Conservation (phyloP, 2,113 vertebrate genomes). For the Dicrurus megarhynchus region DNA sequence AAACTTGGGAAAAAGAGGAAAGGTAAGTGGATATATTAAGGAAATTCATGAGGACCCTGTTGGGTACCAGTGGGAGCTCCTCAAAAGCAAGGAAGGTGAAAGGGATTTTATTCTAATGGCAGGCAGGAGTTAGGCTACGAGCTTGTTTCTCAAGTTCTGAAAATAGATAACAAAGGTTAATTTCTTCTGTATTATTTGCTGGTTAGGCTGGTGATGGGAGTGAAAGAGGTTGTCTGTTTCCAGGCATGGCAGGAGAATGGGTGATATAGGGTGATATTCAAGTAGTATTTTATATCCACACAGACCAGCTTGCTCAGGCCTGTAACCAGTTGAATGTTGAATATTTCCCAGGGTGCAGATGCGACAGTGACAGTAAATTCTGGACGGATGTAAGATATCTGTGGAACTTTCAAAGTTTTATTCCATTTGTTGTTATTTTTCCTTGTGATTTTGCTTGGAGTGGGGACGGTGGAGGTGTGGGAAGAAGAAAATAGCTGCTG, state of each 20-base stretch:
- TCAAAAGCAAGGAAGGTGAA: not conserved
- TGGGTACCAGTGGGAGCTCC: not conserved
- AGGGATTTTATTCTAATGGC: not conserved
- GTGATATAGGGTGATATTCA: not conserved
- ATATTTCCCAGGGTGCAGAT: not conserved
- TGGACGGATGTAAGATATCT: not conserved
- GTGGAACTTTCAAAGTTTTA: not conserved
- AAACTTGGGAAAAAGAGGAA: slow-evolving; percentile 76
- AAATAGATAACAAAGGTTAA: not conserved
- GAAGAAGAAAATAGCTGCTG: not conserved
- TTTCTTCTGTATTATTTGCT: not conserved
- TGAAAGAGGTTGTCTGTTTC: not conserved
- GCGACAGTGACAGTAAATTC: not conserved
- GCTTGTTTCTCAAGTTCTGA: not conserved
- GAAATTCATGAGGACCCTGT: fast-evolving
- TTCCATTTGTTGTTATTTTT: not conserved
- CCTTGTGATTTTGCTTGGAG: not conserved
- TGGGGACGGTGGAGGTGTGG: not conserved
- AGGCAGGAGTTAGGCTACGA: not conserved
- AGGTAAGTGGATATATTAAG: slow-evolving; percentile 47
- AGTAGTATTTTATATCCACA: not conserved
- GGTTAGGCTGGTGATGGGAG: not conserved
- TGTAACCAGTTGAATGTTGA: not conserved
- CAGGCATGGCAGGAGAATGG: not conserved
- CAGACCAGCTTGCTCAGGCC: not conserved